Evolutionary conservation across 2,113 vertebrate species (phyloP), one percentile per base, ranked within the genome.

Genomic region (Brienomyrus longianalis): DNA sequence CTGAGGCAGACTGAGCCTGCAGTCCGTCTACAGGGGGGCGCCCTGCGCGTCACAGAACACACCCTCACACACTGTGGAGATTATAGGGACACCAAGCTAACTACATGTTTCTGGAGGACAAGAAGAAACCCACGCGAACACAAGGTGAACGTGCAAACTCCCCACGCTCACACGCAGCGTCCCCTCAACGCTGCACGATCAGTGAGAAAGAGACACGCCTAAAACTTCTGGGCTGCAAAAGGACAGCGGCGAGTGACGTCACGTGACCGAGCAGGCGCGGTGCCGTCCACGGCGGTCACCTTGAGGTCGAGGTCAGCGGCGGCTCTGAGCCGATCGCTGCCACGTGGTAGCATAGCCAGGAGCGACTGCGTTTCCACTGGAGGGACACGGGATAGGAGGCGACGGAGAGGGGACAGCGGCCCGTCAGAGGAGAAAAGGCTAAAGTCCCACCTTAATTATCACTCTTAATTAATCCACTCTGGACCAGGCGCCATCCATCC

Each of bases 401-500:
- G 52, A 48, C 19, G n/a, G 43, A 80, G 17, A 54, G 50, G 35
- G 39, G 21, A 89, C 23, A n/a, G 52, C 11, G 51, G 50, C n/a
- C 84, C 23, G 84, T 89, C 70, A 85, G 17, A 11, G 83, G 54
- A 83, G 89, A 90, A 62, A 19, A 91, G 86, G 86, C 77, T 62
- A n/a, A 45, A 56, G 52, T 88, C 87, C 85, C 85, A 54, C 85
- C 85, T 87, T 87, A 52, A 87, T 87, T 87, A 87, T 87, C 85
- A 87, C 85, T 54, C 85, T 54, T 35, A 87, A 87, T 87, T 87
- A 87, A 87, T 87, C 85, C 85, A 87, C 50, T 56, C 74, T n/a
- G 50, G 27, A 83, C 9, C 50, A 4, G 48, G 27, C 39, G 23
- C 17, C n/a, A 35, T 54, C 85, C 31, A 93, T 94, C 92, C 93